Percentiles rank a stretch among this genome's conserved stretches.
phyloP scores from a whole-genome alignment of 2,797 vertebrate genomes.

The Eupleurogrammus muticus region DNA sequence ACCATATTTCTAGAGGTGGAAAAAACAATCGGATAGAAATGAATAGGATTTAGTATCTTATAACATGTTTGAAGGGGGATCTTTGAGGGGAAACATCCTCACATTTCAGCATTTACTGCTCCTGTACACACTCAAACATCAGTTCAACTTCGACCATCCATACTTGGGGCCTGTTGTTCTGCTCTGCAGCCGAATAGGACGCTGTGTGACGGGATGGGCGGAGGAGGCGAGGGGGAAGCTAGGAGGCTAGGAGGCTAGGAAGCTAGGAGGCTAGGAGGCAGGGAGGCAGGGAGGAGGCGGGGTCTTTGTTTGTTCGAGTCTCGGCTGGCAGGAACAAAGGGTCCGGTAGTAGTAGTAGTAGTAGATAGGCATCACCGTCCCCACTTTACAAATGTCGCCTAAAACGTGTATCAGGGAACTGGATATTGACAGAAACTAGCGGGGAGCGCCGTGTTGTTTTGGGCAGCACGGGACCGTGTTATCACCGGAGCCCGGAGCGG shows the following conservation, averaged over 20 bases:
- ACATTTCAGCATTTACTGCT: no score
- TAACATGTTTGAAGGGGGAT: no score
- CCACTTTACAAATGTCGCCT: constrained; percentile 40
- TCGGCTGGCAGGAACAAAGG: constrained; percentile 83
- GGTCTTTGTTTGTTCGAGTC: constrained; percentile 76
- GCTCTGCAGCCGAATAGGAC: constrained; percentile 20
- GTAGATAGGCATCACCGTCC: constrained; percentile 35
- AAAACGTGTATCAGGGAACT: constrained; percentile 16
- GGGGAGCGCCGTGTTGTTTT: constrained; percentile 33
- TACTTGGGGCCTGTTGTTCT: constrained; percentile 35
- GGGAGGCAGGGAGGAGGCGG: constrained; percentile 69
- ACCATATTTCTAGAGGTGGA: no score
- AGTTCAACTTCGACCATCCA: no score
- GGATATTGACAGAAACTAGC: constrained; percentile 8
- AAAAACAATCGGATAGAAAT: no score
- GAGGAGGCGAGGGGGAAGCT: no score
- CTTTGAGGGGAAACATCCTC: no score
- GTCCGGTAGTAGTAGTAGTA: constrained; percentile 74
- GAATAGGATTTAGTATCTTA: no score
- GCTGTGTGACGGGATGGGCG: constrained; percentile 58
- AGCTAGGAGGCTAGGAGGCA: no score
- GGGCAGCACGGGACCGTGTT: constrained; percentile 23
- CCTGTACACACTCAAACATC: no score
- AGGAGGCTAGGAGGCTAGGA: no score
- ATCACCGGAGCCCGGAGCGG: constrained; percentile 47